Base-by-base conservation (phyloP, 2,797 vertebrate genomes). In the Typhlichthys eigenmanni region DNA sequence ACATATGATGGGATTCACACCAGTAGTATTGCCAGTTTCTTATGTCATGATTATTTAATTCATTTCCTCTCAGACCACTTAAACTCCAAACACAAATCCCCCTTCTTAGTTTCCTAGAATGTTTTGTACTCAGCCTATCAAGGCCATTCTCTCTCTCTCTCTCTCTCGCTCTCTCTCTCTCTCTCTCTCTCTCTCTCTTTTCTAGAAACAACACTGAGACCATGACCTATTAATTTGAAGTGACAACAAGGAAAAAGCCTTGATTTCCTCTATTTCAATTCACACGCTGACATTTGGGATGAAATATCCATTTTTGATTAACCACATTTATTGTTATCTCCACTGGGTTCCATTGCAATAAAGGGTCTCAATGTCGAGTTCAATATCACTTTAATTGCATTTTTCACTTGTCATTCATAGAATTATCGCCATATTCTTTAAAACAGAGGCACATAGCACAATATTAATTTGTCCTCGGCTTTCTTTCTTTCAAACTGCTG, bases 1-100 rank as follows among this genome's bases (percentile, higher is more conserved):
- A 38, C 50, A 16, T 14, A 19, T 17, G 49, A 10, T 51, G 14
- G 10, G 9, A 12, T 54, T 4, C 19, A 10, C 19, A 19, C 19
- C 29, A 54, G 58, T 51, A 24, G 24, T 4, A 24, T 24, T 24
- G 24, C 19, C 19, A 45, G 63, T 83, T 85, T 79, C 87, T 86
- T 77, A 83, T 72, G 80, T 88, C 86, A 89, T 89, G 79, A 87
- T 85, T 89, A 52, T 88, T 89, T 89, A 61, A 91, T 91, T 52
- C 46, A 48, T 48, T 58, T 63, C 64, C 62, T 74, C 74, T 84
- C 71, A 72, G 67, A 75, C 80, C 87, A 86, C 85, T 87, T 84
- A 85, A 70, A 60, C 59, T 72, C 79, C 78, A 83, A 78, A 83
- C 70, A 47, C 64, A 68, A 88, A 84, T 71, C 76, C 73, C 78